Conservation (phyloP, 2,797 vertebrate genomes). For the Brotula barbata region DNA sequence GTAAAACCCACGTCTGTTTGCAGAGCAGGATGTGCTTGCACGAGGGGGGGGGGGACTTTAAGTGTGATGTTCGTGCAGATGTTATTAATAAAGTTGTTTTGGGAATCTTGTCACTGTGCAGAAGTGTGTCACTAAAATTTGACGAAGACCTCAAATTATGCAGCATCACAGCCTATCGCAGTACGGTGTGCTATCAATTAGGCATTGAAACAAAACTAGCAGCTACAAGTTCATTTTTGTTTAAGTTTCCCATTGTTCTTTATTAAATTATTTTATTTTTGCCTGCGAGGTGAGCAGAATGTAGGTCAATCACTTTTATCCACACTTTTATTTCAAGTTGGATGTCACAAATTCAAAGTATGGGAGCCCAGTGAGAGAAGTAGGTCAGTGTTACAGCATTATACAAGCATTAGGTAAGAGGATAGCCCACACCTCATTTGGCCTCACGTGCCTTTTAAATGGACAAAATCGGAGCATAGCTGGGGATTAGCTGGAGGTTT, state of each 20-base stretch:
- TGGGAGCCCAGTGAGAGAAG: constrained; percentile 40
- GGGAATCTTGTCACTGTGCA: background rate
- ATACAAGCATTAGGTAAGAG: constrained; percentile 62
- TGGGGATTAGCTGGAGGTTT: constrained; percentile 19
- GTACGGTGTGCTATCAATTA: no score
- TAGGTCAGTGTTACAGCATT: constrained; percentile 69
- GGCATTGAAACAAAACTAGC: background rate
- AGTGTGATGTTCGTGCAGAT: background rate
- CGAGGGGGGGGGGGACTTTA: background rate
- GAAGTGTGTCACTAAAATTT: background rate
- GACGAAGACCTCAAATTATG: no score
- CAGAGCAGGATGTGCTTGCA: background rate
- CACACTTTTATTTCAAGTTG: constrained; percentile 19
- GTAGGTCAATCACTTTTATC: constrained; percentile 34
- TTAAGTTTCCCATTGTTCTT: constrained; percentile 4
- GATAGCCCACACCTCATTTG: constrained; percentile 52
- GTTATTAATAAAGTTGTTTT: no score
- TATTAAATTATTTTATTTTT: background rate
- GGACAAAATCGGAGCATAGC: constrained; percentile 2
- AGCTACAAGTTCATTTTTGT: background rate
- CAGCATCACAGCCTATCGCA: background rate
- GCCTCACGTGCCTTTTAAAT: constrained; percentile 52
- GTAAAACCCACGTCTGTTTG: background rate
- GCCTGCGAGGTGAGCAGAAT: constrained; percentile 10
- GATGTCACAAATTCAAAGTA: constrained; percentile 45